A percentile compares a stretch with the other conserved stretches of the same genome.
phyloP scores from a whole-genome alignment of 2,113 vertebrate species.

The Gasterosteus aculeatus region DNA sequence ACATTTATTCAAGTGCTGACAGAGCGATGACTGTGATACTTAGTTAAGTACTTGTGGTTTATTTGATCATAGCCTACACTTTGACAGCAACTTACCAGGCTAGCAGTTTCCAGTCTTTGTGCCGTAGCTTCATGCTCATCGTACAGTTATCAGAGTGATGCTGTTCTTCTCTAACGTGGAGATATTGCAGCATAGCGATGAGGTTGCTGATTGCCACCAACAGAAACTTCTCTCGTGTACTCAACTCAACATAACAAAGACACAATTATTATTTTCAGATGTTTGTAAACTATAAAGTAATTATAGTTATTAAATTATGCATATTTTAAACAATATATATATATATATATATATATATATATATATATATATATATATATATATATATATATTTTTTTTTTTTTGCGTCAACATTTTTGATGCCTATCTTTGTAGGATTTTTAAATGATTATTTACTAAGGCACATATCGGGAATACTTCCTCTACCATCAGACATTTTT shows the following conservation, averaged over 20 bases:
- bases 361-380: not conserved
- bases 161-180: not conserved
- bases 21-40: not conserved
- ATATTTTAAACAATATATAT: no score
- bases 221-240: not conserved
- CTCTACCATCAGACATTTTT: conserved; percentile 1
- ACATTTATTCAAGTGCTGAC: not conserved
- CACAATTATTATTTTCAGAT: not conserved
- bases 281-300: not conserved
- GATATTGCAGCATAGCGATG: not conserved
- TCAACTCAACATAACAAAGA: not conserved
- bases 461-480: not conserved
- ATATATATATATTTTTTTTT: not conserved
- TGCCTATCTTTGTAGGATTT: not conserved
- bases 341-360: not conserved
- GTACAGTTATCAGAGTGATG: not conserved
- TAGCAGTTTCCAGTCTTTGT: not conserved
- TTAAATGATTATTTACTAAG: not conserved
- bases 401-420: not conserved
- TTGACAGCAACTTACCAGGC: not conserved
- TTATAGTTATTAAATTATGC: not conserved
- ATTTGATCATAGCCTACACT: not conserved
- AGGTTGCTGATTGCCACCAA: not conserved
- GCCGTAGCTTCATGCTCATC: not conserved
- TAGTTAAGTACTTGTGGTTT: not conserved